Evolutionary conservation across 2,888 invertebrate genomes (phyloP), one percentile per base, ranked within the genome.

Genomic region (Lumbricus terrestris): DNA sequence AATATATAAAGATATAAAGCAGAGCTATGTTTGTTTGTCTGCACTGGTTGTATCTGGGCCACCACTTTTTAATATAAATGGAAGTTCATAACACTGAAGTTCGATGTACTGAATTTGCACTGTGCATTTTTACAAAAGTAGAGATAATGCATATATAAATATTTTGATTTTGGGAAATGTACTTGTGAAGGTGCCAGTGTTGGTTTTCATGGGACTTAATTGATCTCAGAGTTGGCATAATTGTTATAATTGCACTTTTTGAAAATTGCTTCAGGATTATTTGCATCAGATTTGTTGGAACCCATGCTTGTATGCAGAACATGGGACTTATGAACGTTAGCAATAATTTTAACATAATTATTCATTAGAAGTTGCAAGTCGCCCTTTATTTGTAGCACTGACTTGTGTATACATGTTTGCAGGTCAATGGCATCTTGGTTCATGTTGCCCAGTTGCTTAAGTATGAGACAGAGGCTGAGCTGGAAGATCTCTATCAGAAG

Each of bases 401-500:
- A 16, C 11, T 8, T 69, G 11, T 83, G 85, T 85, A 29, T n/a
- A n/a, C n/a, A n/a, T 40, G 37, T 54, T 69, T 69, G 34, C 91
- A 95, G 95, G 95, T 96, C 1, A 99, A 99, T 95, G 99, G 99
- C 20, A 98, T 99, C 94, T 96, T 99, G 90, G 96, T 99, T 90
- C 99, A 99, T 94, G 99, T 99, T 0, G 99, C 98, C 0, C 99
- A 99, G 94, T 96, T 99, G 89, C 96, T 99, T 88, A 97, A 97
- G 92, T 99, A 98, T 94, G 97, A 97, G 94, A 97, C 96, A 91
- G 98, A 99, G 93, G 97, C 97, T 93, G 97, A 99, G 94, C 95
- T 99, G 83, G 99, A 99, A 94, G 98, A 98, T 92, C 96, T 99
- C 1, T 99, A 99, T 95, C 97, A 97, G 94, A 97, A 97, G 94